These are phyloP conservation scores for Eumacrocentrus americanus DNA, from an alignment of 2,888 invertebrate genomes.

Conservation along the genomic window DNA sequence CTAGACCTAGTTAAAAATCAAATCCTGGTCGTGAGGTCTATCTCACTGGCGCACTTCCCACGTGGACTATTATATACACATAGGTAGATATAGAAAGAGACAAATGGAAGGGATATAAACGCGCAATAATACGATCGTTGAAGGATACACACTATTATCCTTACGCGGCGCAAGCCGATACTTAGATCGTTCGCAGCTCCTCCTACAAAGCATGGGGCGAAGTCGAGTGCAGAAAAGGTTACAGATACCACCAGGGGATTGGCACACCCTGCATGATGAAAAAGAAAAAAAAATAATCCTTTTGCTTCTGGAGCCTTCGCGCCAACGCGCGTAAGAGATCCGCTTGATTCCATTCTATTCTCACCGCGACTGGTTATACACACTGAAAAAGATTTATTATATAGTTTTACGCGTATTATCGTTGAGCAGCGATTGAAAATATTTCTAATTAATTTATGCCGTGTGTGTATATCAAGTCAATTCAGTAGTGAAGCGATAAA, in stretches of 20 bases:
- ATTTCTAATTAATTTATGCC: no score
- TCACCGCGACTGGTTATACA: not conserved
- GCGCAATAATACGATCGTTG: conserved; percentile 4
- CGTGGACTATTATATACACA: not conserved
- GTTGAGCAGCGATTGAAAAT: no score
- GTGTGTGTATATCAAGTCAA: no score
- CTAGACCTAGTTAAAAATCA: conserved; percentile 4
- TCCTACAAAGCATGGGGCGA: conserved; percentile 8
- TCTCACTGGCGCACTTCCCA: not conserved
- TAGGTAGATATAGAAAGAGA: not conserved
- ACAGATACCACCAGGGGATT: conserved; percentile 37
- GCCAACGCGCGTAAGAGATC: conserved; percentile 27
- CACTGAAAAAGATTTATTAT: no score
- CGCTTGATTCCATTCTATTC: not conserved
- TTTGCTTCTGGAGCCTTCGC: conserved; percentile 11
- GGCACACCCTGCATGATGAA: conserved; percentile 37
- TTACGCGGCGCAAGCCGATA: not conserved
- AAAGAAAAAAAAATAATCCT: conserved; percentile 17
- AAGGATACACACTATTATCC: not conserved
- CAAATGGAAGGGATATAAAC: not conserved
- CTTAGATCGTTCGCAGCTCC: conserved; percentile 17
- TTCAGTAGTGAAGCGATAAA: no score
- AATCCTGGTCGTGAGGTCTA: conserved; percentile 1
- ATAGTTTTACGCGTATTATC: no score
- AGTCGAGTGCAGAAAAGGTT: conserved; percentile 43